Base-by-base conservation (phyloP, 2,888 invertebrate species). In the Tetrapedia diversipes region DNA sequence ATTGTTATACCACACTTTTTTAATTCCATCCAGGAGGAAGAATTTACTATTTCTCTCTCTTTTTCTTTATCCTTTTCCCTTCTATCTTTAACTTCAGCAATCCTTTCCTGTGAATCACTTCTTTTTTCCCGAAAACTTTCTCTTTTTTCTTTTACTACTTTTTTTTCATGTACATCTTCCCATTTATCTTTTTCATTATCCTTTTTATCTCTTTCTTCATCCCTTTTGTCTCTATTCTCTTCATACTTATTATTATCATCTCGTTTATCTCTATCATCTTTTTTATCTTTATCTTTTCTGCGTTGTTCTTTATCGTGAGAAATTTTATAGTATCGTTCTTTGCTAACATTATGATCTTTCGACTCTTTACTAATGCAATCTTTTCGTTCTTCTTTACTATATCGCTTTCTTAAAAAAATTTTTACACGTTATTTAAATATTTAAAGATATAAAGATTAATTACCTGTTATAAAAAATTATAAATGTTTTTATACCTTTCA, bases 21-120 rank as follows among this genome's bases (percentile, higher is more conserved):
- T 60, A 90, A 78, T 76, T 87, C 89, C 34, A 77, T 72, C 91
- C 91, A 91, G 14, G 85, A 86, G 29, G 74, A 83, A 45, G 85
- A 88, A 68, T 87, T 88, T 11, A 70, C 64, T 47, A 86, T 79
- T 27, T 86, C 80, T 19, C 77, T 88, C 63, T 88, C 89, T 66
- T 85, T 85, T 27, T 80, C 86, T 59, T 80, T 87, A 22, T 84
- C 86, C 66, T 86, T 86, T 16, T 82, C 81, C 19, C 56, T 83
- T 49, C 60, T 87, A 53, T 83, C 83, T 59, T 77, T 86, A 0
- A 51, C 14, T 43, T 86, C 85, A 8, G 66, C 32, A 24, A 39
- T 45, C 60, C 59, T 49, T 54, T 87, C 88, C 24, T 73, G 75
- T 0, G 77, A 80, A 69, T 84, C 80, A 24, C 80, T 82, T 68